A percentile compares a stretch with the other conserved stretches of the same genome.
These are phyloP conservation scores for Trochalopteron elliotii DNA, from an alignment of 2,113 vertebrate species.

Conservation along the genomic window DNA sequence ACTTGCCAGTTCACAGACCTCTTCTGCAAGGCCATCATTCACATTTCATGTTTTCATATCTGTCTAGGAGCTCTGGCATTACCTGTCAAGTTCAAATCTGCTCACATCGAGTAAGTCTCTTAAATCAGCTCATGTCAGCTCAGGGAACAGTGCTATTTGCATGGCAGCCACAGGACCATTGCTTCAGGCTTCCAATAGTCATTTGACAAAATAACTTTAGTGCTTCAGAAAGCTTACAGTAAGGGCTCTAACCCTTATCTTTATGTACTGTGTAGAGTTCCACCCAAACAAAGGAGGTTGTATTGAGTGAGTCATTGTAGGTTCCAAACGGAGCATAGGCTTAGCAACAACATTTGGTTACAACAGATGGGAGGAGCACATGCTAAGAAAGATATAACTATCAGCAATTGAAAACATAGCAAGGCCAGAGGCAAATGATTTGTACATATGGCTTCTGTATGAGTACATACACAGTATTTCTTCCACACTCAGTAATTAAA, in stretches of 20 bases:
- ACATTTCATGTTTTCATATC: not conserved
- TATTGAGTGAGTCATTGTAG: slow-evolving; percentile 27
- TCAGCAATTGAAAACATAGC: not conserved
- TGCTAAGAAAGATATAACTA: slow-evolving; percentile 6
- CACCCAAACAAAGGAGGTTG: slow-evolving; percentile 36
- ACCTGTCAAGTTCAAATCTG: not conserved
- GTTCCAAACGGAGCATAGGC: not conserved
- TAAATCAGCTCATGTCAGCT: not conserved
- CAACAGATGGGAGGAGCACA: slow-evolving; percentile 29
- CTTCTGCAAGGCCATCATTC: not conserved
- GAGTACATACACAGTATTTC: not conserved
- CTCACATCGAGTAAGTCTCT: not conserved
- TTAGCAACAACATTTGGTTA: slow-evolving; percentile 22
- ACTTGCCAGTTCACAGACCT: not conserved
- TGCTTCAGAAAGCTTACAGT: not conserved
- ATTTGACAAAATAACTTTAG: not conserved
- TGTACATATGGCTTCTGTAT: not conserved
- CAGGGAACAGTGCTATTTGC: not conserved
- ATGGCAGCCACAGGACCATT: not conserved
- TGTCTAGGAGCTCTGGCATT: not conserved
- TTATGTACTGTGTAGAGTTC: not conserved
- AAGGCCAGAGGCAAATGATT: not conserved
- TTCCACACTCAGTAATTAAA: not conserved
- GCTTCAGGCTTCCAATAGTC: not conserved
- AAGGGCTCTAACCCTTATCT: slow-evolving; percentile 3